phyloP scores from a whole-genome alignment of 2,888 invertebrate genomes.

The Dynastes tityus region DNA sequence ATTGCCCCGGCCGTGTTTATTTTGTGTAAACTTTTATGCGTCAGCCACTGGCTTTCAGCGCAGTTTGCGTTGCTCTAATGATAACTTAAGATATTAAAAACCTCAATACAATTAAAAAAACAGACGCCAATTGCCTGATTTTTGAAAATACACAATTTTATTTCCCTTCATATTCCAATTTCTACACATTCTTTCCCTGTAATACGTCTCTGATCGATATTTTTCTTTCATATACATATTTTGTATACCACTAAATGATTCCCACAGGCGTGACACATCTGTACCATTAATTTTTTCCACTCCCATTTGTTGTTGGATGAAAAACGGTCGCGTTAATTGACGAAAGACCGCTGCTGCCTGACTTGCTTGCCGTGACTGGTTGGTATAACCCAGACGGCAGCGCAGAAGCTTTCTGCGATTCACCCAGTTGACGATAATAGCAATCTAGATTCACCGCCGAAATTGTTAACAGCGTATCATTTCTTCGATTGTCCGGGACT shows the following conservation, averaged over 20 bases:
- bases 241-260: constrained; percentile 25
- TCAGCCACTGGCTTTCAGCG: too few relatives aligned
- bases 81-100: too few relatives aligned
- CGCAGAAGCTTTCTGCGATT: neutral
- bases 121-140: too few relatives aligned
- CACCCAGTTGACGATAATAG: neutral
- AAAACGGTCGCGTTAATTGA: constrained; percentile 43
- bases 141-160: too few relatives aligned
- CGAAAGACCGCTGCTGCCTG: constrained; percentile 26
- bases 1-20: too few relatives aligned
- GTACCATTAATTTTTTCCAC: constrained; percentile 33
- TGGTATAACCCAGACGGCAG: neutral
- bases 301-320: constrained; percentile 19
- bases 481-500: neutral
- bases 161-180: too few relatives aligned
- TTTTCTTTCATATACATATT: neutral
- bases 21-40: too few relatives aligned
- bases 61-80: too few relatives aligned
- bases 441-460: neutral
- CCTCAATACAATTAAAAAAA: too few relatives aligned
- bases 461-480: constrained; percentile 22
- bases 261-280: constrained; percentile 30
- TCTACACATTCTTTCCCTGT: neutral
- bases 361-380: neutral
- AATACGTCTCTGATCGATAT: constrained; percentile 2